A percentile compares a stretch with the other conserved stretches of the same genome.
Conservation (phyloP, 2,113 vertebrate species). For the Axis porcinus region DNA sequence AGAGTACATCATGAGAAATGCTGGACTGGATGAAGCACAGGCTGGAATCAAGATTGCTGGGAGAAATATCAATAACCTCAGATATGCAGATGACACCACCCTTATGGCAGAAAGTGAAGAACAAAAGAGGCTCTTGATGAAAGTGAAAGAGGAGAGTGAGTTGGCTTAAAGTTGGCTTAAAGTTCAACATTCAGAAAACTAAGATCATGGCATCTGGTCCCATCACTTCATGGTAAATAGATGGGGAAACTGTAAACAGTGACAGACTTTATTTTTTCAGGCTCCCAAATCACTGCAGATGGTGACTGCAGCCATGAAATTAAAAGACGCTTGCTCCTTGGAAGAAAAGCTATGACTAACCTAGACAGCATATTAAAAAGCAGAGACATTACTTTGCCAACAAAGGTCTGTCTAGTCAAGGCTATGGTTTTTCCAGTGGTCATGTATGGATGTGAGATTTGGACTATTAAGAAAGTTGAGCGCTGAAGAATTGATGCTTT, state of each 20-base stretch:
- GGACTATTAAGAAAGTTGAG: neutral
- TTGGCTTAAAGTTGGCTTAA: neutral
- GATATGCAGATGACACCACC: neutral
- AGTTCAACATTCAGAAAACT: neutral
- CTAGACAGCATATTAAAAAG: neutral
- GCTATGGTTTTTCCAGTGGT: neutral
- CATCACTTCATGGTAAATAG: neutral
- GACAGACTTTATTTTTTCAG: neutral
- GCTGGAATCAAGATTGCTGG: neutral
- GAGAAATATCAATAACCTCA: neutral
- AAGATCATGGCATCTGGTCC: neutral
- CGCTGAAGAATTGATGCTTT: accelerated
- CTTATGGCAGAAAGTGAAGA: neutral
- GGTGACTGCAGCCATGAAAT: neutral
- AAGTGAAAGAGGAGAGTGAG: neutral
- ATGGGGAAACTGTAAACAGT: neutral
- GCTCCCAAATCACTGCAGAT: neutral
- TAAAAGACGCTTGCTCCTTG: neutral
- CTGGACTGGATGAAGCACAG: neutral
- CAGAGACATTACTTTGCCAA: neutral
- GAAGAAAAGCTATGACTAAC: neutral
- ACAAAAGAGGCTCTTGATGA: neutral
- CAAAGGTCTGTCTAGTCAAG: neutral
- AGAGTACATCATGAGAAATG: neutral
- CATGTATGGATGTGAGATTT: neutral